Conservation (phyloP, 2,888 invertebrate genomes). For the Gasteruption jaculator region DNA sequence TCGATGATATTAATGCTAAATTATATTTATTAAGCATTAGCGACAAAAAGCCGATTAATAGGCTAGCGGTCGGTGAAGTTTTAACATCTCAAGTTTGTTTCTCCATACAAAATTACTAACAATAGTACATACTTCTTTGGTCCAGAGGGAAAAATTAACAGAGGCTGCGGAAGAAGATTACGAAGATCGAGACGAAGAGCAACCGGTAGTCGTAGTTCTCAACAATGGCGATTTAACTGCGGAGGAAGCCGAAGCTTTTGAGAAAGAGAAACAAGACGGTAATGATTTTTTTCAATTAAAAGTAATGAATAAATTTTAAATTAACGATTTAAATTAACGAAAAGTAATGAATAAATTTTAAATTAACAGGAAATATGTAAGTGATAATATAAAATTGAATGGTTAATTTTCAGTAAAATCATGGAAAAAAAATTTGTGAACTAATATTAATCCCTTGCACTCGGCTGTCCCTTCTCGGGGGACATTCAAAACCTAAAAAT, state of each 20-base stretch:
- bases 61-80: too few relatives aligned
- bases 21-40: too few relatives aligned
- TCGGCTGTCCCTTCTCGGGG: too few relatives aligned
- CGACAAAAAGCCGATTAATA: too few relatives aligned
- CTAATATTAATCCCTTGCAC: not conserved
- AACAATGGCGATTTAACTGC: constrained; percentile 57
- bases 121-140: too few relatives aligned
- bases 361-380: constrained; percentile 3
- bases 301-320: constrained; percentile 1
- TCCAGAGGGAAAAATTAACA: constrained; percentile 37
- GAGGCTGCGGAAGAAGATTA: constrained; percentile 33
- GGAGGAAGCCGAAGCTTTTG: constrained; percentile 54
- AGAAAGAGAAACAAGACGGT: constrained; percentile 41
- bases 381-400: constrained; percentile 2
- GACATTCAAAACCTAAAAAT: too few relatives aligned
- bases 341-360: not conserved
- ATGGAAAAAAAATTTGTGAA: too few relatives aligned
- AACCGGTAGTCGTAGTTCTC: constrained; percentile 58
- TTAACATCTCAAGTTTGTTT: not conserved
- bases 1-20: too few relatives aligned
- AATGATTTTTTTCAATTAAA: constrained; percentile 5
- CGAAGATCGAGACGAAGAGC: constrained; percentile 54
- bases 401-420: not conserved
- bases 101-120: too few relatives aligned
- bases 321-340: constrained; percentile 1